Base-by-base conservation (phyloP, 2,888 invertebrate species). In the Minunthozetes semirufus region DNA sequence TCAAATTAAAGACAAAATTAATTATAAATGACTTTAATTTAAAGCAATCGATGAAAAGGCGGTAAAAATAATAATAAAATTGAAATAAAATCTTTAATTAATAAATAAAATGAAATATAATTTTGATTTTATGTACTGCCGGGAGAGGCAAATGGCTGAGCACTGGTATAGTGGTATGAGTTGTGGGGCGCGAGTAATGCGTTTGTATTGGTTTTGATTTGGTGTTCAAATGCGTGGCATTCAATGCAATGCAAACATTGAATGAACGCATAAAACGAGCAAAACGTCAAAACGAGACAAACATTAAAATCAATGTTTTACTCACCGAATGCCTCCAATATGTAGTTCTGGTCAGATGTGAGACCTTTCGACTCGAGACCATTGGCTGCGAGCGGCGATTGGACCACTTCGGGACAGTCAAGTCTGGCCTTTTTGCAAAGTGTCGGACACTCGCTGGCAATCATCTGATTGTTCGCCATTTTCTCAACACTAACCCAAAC, bases 381-480 rank as follows among this genome's bases (percentile, higher is more conserved):
- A 11, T 66, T n/a, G 29, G 22, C 8, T 2, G 29, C 4, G 15
- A 66, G n/a, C 8, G 8, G 17, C n/a, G 13, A 9, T 17, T 27
- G 17, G 15, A 27, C 27, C 19, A 15, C 15, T 17, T 61, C 27
- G 25, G 27, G 17, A 17, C 27, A 22, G 25, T 61, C 61, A 27
- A 61, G 17, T 38, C 63, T 17, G 29, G 63, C n/a, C 11, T 11
- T 66, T 33, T 66, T 66, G 33, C 38, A 38, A n/a, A 17, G 29
- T 3, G 63, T 33, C 63, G 33, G 33, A 29, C n/a, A 29, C 15
- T 66, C 61, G 17, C 22, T 61, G 15, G 17, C 33, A 66, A 66
- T 66, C 63, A 66, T 29, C 29, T 66, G 63, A 66, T 66, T 66
- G 63, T 19, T 66, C 63, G 63, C 63, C 63, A 66, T 66, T 66